phyloP scores from a whole-genome alignment of 1,140 invertebrate species.

The Triops cancriformis region DNA sequence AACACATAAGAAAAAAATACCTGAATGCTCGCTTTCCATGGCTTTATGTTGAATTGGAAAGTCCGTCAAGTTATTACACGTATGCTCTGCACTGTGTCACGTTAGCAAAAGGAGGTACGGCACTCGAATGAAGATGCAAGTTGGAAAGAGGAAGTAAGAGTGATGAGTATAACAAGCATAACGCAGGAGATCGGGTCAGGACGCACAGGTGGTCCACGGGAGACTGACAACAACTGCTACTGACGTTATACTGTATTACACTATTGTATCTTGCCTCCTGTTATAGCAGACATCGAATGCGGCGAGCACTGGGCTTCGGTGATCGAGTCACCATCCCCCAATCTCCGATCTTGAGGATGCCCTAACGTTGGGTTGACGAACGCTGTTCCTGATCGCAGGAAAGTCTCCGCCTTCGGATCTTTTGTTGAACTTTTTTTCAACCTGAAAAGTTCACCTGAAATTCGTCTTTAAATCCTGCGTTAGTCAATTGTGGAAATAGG shows the following conservation, averaged over 20 bases:
- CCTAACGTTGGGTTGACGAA: not conserved
- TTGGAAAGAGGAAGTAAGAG: not conserved
- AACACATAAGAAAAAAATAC: too few relatives aligned
- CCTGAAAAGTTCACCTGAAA: too few relatives aligned
- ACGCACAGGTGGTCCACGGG: not conserved
- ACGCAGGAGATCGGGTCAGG: slow-evolving; percentile 11
- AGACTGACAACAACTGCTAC: slow-evolving; percentile 5
- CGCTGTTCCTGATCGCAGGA: not conserved
- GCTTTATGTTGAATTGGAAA: not conserved
- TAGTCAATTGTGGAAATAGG: too few relatives aligned
- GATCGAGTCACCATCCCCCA: not conserved
- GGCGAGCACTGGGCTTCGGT: not conserved
- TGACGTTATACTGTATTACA: slow-evolving; percentile 1
- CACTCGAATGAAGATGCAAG: not conserved
- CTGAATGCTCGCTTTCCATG: slow-evolving; percentile 4
- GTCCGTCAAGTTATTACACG: not conserved
- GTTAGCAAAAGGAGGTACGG: not conserved
- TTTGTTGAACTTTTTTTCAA: too few relatives aligned
- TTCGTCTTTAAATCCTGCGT: too few relatives aligned
- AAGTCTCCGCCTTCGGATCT: not conserved
- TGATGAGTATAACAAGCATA: not conserved
- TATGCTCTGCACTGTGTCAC: not conserved
- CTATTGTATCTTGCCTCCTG: not conserved
- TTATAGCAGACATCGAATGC: not conserved
- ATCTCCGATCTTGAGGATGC: not conserved